These are phyloP conservation scores for Triops cancriformis DNA, from an alignment of 1,140 invertebrate genomes.

Conservation along the genomic window DNA sequence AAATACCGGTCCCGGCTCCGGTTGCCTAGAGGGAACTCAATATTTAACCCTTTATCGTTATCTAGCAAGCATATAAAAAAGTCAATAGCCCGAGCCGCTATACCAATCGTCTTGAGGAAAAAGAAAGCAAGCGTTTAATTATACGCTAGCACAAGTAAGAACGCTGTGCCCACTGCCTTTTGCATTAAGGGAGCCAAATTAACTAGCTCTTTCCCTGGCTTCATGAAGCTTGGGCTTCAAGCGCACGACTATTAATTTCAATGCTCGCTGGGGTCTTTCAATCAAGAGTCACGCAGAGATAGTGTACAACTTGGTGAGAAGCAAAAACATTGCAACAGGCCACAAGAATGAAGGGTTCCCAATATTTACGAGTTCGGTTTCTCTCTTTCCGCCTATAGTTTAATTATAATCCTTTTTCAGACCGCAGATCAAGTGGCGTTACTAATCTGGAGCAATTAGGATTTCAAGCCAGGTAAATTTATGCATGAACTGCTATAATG, in stretches of 20 bases:
- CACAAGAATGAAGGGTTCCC: neutral
- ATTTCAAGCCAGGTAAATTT: conserved; percentile 7
- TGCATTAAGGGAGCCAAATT: neutral
- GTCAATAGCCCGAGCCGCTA: neutral
- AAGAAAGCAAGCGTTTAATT: neutral
- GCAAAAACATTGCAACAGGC: neutral
- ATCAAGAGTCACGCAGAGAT: conserved; percentile 9
- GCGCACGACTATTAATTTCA: conserved; percentile 8
- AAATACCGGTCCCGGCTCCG: neutral
- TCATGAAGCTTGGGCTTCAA: neutral
- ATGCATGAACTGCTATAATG: neutral
- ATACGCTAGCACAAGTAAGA: neutral
- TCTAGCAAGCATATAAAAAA: neutral
- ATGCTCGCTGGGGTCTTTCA: conserved; percentile 1
- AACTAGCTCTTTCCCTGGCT: neutral
- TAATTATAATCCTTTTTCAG: neutral
- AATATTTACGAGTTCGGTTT: conserved; percentile 6
- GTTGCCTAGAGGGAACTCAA: neutral
- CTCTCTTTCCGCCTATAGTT: conserved; percentile 8
- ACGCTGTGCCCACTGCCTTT: neutral
- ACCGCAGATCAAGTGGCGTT: neutral
- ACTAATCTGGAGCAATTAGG: conserved; percentile 13
- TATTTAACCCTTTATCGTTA: neutral
- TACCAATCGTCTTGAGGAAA: neutral
- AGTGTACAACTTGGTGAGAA: neutral